Conservation (phyloP, 1,140 invertebrate species). For the Cryptotermes secundus region DNA sequence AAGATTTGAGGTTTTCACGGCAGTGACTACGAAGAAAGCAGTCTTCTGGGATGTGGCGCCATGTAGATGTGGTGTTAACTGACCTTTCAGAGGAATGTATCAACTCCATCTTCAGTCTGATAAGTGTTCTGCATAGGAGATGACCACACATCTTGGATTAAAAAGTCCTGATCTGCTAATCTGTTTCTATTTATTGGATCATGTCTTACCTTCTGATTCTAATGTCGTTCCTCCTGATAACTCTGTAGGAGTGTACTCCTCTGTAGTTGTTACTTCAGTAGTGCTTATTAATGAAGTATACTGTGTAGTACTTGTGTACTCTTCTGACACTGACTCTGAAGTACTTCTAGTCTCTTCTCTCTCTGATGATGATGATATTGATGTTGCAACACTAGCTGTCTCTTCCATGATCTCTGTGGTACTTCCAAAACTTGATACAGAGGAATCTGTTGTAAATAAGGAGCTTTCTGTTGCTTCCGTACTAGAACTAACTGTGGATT, state of each 20-base stretch:
- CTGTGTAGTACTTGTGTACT: constrained; percentile 21
- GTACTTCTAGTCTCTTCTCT: constrained; percentile 31
- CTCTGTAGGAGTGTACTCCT: background rate
- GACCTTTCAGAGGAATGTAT: no score
- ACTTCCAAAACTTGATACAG: background rate
- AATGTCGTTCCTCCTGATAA: background rate
- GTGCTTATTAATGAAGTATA: background rate
- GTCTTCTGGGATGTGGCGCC: no score
- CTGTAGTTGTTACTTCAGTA: background rate
- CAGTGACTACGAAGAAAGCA: no score
- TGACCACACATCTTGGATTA: no score
- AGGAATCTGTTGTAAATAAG: background rate
- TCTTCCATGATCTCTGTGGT: constrained; percentile 34
- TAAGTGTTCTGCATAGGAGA: no score
- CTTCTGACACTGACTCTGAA: constrained; percentile 38
- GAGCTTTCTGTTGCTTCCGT: background rate
- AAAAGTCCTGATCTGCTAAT: no score
- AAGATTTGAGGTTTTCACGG: no score
- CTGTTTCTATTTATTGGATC: no score
- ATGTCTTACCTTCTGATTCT: background rate
- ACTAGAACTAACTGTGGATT: background rate
- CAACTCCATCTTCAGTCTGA: no score
- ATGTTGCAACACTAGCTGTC: background rate
- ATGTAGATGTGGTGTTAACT: no score
- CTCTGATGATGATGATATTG: background rate